These are phyloP conservation scores for Hippoglossus stenolepis DNA, from an alignment of 2,113 vertebrate genomes.

Conservation along the genomic window DNA sequence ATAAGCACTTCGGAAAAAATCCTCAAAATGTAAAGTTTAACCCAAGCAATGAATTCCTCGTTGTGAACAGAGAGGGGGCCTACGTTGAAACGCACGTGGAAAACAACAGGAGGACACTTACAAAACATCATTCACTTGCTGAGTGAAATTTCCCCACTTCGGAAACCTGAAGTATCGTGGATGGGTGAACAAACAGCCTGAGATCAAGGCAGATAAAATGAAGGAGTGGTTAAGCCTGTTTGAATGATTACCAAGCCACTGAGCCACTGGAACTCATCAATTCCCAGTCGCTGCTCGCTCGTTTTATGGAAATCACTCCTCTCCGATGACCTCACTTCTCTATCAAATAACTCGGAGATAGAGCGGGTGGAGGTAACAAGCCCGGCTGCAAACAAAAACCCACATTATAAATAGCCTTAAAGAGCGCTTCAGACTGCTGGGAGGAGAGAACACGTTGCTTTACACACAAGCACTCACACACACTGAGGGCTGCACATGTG, in stretches of 20 bases:
- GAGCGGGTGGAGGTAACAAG: slow-evolving; percentile 51
- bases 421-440: slow-evolving; percentile 55
- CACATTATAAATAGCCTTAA: slow-evolving; percentile 71
- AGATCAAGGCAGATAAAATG: slow-evolving; percentile 22
- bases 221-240: slow-evolving; percentile 15
- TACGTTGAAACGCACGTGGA: not conserved
- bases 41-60: not conserved
- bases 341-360: slow-evolving; percentile 68
- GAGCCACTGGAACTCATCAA: slow-evolving; percentile 54
- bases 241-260: slow-evolving; percentile 29
- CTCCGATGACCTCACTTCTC: slow-evolving; percentile 59
- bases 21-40: not conserved
- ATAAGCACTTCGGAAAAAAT: not conserved
- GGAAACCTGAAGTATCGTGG: slow-evolving; percentile 8
- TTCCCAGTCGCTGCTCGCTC: slow-evolving; percentile 10
- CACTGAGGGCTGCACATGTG: slow-evolving; percentile 33
- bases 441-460: slow-evolving; percentile 64
- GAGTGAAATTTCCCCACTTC: not conserved
- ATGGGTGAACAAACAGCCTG: slow-evolving; percentile 9
- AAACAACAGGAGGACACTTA: not conserved
- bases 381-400: slow-evolving; percentile 62
- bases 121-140: not conserved
- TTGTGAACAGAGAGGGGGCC: not conserved
- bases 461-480: slow-evolving; percentile 33
- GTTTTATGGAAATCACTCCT: slow-evolving; percentile 43